Conservation (phyloP, 1,140 invertebrate genomes). For the Bicyclus anynana region DNA sequence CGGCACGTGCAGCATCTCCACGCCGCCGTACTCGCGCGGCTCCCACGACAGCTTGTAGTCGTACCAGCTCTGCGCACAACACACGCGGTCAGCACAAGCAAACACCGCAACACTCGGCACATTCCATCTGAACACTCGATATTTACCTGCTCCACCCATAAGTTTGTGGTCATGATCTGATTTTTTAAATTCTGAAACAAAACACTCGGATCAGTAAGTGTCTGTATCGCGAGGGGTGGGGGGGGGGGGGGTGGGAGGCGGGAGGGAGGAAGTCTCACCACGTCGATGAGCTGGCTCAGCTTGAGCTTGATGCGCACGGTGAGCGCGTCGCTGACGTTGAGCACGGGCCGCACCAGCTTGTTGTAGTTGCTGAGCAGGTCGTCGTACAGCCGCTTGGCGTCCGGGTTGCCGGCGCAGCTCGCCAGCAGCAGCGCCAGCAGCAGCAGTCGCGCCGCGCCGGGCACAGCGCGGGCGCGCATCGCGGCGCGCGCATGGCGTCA, state of each 20-base stretch:
- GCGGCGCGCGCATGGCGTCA: slow-evolving; percentile 62
- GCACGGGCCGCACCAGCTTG: slow-evolving; percentile 94
- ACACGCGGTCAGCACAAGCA: no score
- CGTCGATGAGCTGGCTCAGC: slow-evolving; percentile 95
- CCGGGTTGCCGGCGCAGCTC: slow-evolving; percentile 90
- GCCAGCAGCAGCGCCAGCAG: slow-evolving; percentile 64
- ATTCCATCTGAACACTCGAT: no score
- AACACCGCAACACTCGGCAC: no score
- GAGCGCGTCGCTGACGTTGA: slow-evolving; percentile 94
- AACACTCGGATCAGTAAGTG: slow-evolving; percentile 27
- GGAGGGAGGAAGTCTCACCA: slow-evolving; percentile 82
- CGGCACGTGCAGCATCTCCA: slow-evolving; percentile 95
- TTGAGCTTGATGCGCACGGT: slow-evolving; percentile 96
- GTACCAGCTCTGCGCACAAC: slow-evolving; percentile 89
- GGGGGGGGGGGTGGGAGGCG: not conserved
- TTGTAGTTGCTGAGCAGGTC: slow-evolving; percentile 96
- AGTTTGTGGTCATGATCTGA: slow-evolving; percentile 95
- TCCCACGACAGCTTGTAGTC: slow-evolving; percentile 97
- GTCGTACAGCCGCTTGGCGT: slow-evolving; percentile 94
- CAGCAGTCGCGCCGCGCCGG: slow-evolving; percentile 48
- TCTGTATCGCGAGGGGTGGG: not conserved
- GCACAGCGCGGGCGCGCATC: slow-evolving; percentile 56
- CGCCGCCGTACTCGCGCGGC: slow-evolving; percentile 95
- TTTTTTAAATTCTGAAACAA: slow-evolving; percentile 91
- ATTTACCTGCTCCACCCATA: slow-evolving; percentile 92